Conservation (phyloP, 2,797 vertebrate genomes). For the Poeciliopsis turneri region DNA sequence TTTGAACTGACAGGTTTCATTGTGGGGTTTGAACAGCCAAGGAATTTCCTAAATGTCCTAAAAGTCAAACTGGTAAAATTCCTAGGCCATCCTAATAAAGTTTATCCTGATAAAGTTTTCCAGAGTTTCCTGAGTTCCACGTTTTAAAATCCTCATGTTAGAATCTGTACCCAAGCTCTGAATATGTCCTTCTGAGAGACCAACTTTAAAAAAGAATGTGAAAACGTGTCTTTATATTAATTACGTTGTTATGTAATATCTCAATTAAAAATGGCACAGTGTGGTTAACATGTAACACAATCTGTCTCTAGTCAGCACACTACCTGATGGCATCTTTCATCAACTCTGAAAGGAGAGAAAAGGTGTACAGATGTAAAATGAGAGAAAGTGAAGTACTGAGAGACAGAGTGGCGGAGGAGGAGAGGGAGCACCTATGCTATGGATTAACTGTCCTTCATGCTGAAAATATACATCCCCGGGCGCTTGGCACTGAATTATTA, state of each 20-base stretch:
- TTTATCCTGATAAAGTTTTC: background rate
- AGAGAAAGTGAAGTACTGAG: slow-evolving; percentile 45
- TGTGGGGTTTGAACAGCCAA: background rate
- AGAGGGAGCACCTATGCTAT: slow-evolving; percentile 71
- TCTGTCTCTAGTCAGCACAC: slow-evolving; percentile 75
- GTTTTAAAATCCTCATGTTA: background rate
- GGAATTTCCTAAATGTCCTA: background rate
- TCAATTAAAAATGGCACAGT: slow-evolving; percentile 33
- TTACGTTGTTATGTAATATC: no score
- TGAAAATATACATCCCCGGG: slow-evolving; percentile 87
- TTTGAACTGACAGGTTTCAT: background rate
- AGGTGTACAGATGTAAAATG: slow-evolving; percentile 38
- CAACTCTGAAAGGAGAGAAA: slow-evolving; percentile 56
- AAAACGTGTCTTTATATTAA: background rate
- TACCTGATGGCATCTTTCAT: slow-evolving; percentile 64
- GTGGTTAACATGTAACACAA: slow-evolving; percentile 29
- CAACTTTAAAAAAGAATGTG: background rate
- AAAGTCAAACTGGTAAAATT: background rate
- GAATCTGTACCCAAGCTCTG: background rate
- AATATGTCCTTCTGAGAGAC: background rate
- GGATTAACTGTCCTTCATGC: slow-evolving; percentile 90
- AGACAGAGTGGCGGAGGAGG: slow-evolving; percentile 21
- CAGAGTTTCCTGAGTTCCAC: background rate
- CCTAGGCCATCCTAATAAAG: background rate
- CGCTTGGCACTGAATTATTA: slow-evolving; percentile 87